Evolutionary conservation across 2,888 invertebrate genomes (phyloP).

Genomic region (Hanleya hanleyi): DNA sequence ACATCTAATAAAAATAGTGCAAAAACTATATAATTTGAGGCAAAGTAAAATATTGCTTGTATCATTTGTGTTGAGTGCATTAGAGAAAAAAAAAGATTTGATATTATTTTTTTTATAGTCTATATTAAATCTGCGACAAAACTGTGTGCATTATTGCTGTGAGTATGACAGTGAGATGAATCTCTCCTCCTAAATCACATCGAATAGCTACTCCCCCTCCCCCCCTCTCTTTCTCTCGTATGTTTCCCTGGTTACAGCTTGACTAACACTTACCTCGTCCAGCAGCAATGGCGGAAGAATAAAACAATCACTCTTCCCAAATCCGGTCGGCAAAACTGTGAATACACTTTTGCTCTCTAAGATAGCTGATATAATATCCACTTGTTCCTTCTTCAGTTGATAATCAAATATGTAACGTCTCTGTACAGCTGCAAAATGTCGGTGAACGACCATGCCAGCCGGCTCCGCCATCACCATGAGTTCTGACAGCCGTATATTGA

Average conservation of each 20-base stretch:
- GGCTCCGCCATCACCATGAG: too few relatives aligned
- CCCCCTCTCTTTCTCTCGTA: not conserved
- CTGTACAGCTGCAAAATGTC: not conserved
- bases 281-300: conserved; percentile 9
- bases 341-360: not conserved
- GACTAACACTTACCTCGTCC: not conserved
- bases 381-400: conserved; percentile 8
- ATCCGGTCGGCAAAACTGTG: conserved; percentile 16
- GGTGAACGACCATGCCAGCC: too few relatives aligned
- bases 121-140: not conserved
- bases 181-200: too few relatives aligned
- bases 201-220: too few relatives aligned
- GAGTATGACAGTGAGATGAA: too few relatives aligned
- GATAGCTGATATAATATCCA: not conserved
- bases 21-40: too few relatives aligned
- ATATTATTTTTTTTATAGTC: not conserved
- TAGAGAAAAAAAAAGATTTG: too few relatives aligned
- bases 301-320: conserved; percentile 11
- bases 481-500: too few relatives aligned
- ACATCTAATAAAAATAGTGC: too few relatives aligned
- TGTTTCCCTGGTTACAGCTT: not conserved
- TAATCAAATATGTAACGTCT: not conserved
- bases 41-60: too few relatives aligned
- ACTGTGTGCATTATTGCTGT: not conserved
- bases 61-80: too few relatives aligned